These are phyloP conservation scores for Chionodraco myersi DNA, from an alignment of 2,113 vertebrate genomes.

Conservation along the genomic window DNA sequence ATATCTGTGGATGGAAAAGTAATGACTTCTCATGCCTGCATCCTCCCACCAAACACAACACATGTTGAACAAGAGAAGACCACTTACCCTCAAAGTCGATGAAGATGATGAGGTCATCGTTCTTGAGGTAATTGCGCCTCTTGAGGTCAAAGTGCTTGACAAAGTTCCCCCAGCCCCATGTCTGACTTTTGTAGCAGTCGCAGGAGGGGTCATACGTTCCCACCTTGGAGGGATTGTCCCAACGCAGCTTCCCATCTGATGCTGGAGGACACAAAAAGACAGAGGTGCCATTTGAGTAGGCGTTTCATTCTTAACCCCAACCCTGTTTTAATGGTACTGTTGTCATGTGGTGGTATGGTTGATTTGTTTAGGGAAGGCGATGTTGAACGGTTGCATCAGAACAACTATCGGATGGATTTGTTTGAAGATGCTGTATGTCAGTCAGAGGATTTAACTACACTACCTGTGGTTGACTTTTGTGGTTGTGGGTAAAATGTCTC, in stretches of 20 bases:
- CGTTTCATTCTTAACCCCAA: not conserved
- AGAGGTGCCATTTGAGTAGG: not conserved
- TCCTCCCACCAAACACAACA: not conserved
- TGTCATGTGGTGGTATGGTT: not conserved
- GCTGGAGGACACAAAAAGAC: constrained; percentile 49
- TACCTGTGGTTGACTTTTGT: not conserved
- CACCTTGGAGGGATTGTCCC: constrained; percentile 79
- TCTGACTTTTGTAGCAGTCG: constrained; percentile 56
- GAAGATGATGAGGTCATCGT: constrained; percentile 83
- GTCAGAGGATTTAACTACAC: no score
- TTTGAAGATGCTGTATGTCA: no score
- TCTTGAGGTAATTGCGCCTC: constrained; percentile 80
- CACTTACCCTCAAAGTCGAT: constrained; percentile 80
- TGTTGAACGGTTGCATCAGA: not conserved
- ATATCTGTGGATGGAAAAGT: constrained; percentile 69
- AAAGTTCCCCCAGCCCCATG: constrained; percentile 75
- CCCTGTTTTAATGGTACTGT: not conserved
- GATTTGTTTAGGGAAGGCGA: not conserved
- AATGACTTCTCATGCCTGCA: not conserved
- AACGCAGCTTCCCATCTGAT: constrained; percentile 53
- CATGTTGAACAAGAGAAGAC: not conserved
- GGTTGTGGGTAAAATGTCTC: not conserved
- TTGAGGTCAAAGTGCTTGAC: constrained; percentile 81
- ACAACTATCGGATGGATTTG: not conserved
- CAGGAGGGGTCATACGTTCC: constrained; percentile 62